phyloP scores from a whole-genome alignment of 2,113 vertebrate species.

The Anarrhichthys ocellatus region DNA sequence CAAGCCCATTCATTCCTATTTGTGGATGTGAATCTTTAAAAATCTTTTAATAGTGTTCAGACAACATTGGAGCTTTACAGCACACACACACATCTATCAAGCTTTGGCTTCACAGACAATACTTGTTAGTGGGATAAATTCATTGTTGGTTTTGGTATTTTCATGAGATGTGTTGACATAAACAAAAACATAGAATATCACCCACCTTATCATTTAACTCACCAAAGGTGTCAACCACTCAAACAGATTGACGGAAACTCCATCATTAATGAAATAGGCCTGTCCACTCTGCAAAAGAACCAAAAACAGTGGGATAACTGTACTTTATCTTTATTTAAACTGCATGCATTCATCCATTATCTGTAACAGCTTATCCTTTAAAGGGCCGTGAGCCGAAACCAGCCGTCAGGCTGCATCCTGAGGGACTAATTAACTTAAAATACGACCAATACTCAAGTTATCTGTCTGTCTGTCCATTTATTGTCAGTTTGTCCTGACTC shows the following conservation, averaged over 20 bases:
- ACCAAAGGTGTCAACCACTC: slow-evolving; percentile 93
- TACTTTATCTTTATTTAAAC: neutral
- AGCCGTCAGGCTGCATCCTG: no score
- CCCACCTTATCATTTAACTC: slow-evolving; percentile 62
- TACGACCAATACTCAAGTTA: neutral
- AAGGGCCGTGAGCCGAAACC: neutral
- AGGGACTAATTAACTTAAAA: neutral
- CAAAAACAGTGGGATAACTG: neutral
- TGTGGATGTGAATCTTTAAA: neutral
- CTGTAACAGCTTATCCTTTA: neutral
- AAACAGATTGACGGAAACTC: slow-evolving; percentile 90
- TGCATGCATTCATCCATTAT: neutral
- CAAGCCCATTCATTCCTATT: neutral
- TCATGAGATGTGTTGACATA: neutral
- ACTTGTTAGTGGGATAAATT: neutral
- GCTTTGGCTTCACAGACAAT: no score
- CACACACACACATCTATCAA: no score
- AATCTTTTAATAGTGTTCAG: neutral
- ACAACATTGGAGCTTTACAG: no score
- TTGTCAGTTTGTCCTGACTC: slow-evolving; percentile 71
- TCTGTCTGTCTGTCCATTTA: neutral
- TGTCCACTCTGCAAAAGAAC: slow-evolving; percentile 88
- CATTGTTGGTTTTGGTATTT: neutral
- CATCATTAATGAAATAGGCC: slow-evolving; percentile 94
- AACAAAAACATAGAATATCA: neutral